Percentiles rank a stretch among this genome's conserved stretches.
These are phyloP conservation scores for Peromyscus leucopus DNA, from an alignment of 2,113 vertebrate species.

Conservation along the genomic window DNA sequence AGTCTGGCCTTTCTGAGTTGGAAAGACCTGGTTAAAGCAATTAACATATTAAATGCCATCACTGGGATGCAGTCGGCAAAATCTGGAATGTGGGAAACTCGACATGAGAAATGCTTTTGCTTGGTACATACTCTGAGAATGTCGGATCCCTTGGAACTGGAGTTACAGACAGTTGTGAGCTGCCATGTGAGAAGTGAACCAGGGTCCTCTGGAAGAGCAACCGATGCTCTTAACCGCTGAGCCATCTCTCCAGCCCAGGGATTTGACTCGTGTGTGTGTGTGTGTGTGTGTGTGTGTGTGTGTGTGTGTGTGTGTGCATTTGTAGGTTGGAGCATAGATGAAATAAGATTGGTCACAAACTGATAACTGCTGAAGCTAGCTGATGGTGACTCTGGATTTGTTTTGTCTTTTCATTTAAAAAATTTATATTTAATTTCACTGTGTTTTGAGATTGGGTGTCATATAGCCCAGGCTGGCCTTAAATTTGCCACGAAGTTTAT, in stretches of 20 bases:
- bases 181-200: not conserved
- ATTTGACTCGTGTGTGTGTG: not conserved
- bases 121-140: not conserved
- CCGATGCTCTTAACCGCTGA: not conserved
- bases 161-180: not conserved
- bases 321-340: not conserved
- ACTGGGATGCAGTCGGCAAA: not conserved
- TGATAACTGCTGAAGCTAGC: not conserved
- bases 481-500: not conserved
- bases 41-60: not conserved
- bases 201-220: not conserved
- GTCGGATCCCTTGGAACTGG: not conserved
- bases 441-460: not conserved
- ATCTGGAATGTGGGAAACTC: not conserved
- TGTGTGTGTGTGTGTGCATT: not conserved
- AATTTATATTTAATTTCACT: not conserved
- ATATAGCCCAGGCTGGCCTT: not conserved
- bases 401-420: constrained; percentile 35
- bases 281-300: not conserved
- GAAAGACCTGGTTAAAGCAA: not conserved
- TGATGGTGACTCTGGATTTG: not conserved
- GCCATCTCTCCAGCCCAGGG: not conserved
- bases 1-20: not conserved
- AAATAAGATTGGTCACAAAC: not conserved
- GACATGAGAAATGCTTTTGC: not conserved